A percentile compares a stretch with the other conserved stretches of the same genome.
These are phyloP conservation scores for Cryptotis parvus DNA, from an alignment of 2,113 vertebrate species.

Conservation along the genomic window DNA sequence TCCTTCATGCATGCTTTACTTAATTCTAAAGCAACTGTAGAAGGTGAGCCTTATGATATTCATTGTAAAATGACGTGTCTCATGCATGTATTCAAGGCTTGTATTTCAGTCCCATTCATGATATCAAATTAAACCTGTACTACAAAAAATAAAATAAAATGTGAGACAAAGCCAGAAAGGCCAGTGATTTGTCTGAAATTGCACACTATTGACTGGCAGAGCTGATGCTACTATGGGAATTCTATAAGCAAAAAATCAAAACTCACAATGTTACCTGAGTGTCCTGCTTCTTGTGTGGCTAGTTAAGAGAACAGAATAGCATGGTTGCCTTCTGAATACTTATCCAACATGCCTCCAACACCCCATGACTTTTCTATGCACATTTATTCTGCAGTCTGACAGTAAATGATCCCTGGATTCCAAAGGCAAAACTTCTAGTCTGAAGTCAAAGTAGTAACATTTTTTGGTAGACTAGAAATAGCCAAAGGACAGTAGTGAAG, in stretches of 20 bases:
- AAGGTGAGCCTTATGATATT: background rate
- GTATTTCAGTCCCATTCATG: too few relatives aligned
- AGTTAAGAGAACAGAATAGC: background rate
- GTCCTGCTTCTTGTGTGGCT: background rate
- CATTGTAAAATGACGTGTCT: background rate
- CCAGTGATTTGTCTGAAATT: background rate
- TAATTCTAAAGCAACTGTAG: background rate
- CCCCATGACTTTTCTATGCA: background rate
- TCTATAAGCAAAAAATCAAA: constrained; percentile 21
- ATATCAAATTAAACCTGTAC: background rate
- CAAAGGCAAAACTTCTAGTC: background rate
- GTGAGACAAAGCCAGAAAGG: background rate
- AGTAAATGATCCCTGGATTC: background rate
- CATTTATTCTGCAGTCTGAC: background rate
- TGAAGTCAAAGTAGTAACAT: background rate
- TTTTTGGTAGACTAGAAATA: constrained; percentile 16
- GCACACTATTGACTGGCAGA: background rate
- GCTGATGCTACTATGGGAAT: background rate
- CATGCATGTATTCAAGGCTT: too few relatives aligned
- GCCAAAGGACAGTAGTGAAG: too few relatives aligned
- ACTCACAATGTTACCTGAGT: background rate
- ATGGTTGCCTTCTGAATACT: background rate
- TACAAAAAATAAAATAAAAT: background rate
- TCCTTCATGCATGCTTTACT: background rate
- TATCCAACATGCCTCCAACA: background rate